These are phyloP conservation scores for Orthonyx spaldingii DNA, from an alignment of 2,113 vertebrate species.

Conservation along the genomic window DNA sequence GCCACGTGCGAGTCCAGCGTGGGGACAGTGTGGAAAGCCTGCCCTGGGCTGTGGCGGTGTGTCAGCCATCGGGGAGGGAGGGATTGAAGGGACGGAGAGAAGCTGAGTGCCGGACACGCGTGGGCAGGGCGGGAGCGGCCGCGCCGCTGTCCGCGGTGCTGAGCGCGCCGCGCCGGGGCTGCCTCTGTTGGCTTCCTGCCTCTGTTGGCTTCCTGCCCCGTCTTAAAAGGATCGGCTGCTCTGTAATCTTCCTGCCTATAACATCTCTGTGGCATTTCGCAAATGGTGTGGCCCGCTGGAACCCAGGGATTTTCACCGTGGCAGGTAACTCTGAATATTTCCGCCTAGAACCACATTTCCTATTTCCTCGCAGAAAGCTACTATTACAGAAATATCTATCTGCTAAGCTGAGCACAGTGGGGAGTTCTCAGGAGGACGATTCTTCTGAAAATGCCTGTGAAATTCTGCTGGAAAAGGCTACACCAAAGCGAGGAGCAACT, in stretches of 20 bases:
- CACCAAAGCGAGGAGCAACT: background rate
- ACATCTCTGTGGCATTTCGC: background rate
- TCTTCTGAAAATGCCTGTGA: background rate
- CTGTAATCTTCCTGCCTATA: background rate
- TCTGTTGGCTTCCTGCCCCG: accelerated
- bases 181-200: accelerated
- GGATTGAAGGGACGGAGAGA: background rate
- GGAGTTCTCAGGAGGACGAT: background rate
- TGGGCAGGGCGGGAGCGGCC: background rate
- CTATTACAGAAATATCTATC: background rate
- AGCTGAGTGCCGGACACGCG: background rate
- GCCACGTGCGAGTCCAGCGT: accelerated
- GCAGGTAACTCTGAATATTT: background rate
- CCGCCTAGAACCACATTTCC: background rate
- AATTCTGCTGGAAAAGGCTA: background rate
- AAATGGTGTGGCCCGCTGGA: accelerated
- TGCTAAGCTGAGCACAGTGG: background rate
- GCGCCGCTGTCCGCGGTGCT: background rate
- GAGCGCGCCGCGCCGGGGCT: background rate
- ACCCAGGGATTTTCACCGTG: background rate
- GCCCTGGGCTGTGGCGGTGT: background rate
- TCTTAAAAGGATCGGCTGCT: background rate
- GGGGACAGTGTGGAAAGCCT: background rate
- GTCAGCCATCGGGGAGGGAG: accelerated
- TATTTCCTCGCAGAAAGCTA: background rate